Evolutionary conservation across 2,888 invertebrate genomes (phyloP), one percentile per base, ranked within the genome.

Genomic region (Drosophila yooni): DNA sequence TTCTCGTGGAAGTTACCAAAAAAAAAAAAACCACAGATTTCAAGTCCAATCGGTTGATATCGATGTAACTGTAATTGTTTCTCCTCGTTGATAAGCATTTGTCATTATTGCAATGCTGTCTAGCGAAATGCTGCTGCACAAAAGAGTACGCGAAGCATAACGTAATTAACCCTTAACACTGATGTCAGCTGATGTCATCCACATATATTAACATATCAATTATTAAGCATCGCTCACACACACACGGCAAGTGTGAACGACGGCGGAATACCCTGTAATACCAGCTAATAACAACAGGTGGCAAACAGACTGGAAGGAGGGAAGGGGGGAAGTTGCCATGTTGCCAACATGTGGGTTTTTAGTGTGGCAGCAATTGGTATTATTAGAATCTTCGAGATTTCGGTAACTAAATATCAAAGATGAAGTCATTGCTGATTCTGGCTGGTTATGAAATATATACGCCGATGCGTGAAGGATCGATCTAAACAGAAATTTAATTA

Each of bases 51-150:
- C 8, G 21, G 21, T 3, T 15, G 21, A 46, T 21, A 46, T 46
- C 7, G 7, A 15, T 46, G 15, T 25, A 25, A 21, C 4, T 25
- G 25, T 25, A 46, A 43, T 43, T 43, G 40, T 43, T 21, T 40
- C n/a, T 5, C 11, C 40, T 40, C 1, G 11, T 43, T 43, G 21
- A 21, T 21, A 21, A 2, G 21, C 46, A 46, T 46, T 43, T 13
- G 13, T 25, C 13, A 64, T 63, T 63, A 36, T 63, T 48, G 25
- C 63, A 36, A 25, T 31, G 18, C 8, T 18, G 25, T 48, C 15
- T 8, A 25, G 25, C 8, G 8, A 48, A 27, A 48, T 27, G 27
- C 2, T 4, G 21, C 2, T 10, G 48, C 48, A 50, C 48, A 27
- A 50, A 25, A 27, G 5, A 8, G 15, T 27, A 48, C 6, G 21